Conservation (phyloP, 2,797 vertebrate genomes). For the Leptatherina wallacei region DNA sequence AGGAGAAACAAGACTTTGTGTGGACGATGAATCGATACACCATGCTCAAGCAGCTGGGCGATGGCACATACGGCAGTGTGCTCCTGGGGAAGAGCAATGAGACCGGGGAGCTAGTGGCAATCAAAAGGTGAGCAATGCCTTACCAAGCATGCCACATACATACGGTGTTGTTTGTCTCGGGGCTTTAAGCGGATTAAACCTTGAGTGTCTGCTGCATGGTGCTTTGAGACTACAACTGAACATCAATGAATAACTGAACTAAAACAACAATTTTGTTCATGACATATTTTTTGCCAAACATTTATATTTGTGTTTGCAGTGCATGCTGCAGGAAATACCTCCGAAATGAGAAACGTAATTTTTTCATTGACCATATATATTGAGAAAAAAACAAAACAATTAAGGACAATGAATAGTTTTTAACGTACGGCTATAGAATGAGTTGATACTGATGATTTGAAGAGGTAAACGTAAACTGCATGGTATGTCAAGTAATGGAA, state of each 20-base stretch:
- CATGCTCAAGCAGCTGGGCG: conserved; percentile 90
- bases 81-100: conserved; percentile 92
- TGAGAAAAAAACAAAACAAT: too few species aligned
- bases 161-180: conserved; percentile 34
- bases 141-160: background rate
- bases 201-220: conserved; percentile 5
- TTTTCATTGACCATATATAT: too few species aligned
- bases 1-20: conserved; percentile 32
- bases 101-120: conserved; percentile 93
- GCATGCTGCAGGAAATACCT: background rate
- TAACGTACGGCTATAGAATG: too few species aligned
- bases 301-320: background rate
- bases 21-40: conserved; percentile 92
- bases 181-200: conserved; percentile 48
- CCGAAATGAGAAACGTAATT: too few species aligned
- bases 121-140: conserved; percentile 86
- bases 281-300: background rate
- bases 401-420: too few species aligned
- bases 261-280: background rate
- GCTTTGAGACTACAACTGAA: conserved; percentile 2
- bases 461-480: background rate
- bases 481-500: background rate
- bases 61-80: conserved; percentile 94
- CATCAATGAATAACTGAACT: background rate
- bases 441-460: background rate